Evolutionary conservation across 2,888 invertebrate genomes (phyloP).

Genomic region (Campaea margaritaria): DNA sequence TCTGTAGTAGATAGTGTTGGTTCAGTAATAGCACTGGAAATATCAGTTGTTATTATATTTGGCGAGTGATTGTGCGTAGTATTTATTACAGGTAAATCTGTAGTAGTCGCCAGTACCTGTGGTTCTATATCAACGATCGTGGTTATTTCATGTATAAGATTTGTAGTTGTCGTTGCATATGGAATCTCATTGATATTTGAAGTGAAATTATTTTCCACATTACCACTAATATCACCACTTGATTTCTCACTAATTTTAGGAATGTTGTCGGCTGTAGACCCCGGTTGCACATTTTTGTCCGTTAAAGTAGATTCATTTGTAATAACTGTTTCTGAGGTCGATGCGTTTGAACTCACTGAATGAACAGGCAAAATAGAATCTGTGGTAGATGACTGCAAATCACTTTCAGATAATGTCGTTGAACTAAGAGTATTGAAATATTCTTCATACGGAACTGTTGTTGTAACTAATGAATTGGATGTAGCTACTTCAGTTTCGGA

Average conservation of each 20-base stretch:
- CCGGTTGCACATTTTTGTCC: background rate
- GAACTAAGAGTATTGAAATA: conserved; percentile 42
- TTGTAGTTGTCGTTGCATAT: background rate
- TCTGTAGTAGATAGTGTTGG: conserved; percentile 1
- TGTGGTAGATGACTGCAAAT: background rate
- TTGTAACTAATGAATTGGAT: conserved; percentile 20
- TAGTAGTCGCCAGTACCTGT: background rate
- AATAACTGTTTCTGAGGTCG: background rate
- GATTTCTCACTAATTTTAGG: background rate
- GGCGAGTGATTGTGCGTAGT: background rate
- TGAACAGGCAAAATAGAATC: conserved; percentile 16
- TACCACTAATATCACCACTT: background rate
- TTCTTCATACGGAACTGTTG: conserved; percentile 36
- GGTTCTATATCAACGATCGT: background rate
- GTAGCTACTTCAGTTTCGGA: conserved; percentile 26
- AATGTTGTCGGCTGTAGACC: background rate
- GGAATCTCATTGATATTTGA: background rate
- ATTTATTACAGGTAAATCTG: conserved; percentile 3
- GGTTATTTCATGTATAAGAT: background rate
- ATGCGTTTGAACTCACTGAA: background rate
- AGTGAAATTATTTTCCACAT: background rate
- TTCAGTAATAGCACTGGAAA: background rate
- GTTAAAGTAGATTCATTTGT: conserved; percentile 5
- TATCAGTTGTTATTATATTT: background rate
- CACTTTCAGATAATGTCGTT: conserved; percentile 31